phyloP scores from a whole-genome alignment of 2,797 vertebrate species.

The Acridotheres tristis region DNA sequence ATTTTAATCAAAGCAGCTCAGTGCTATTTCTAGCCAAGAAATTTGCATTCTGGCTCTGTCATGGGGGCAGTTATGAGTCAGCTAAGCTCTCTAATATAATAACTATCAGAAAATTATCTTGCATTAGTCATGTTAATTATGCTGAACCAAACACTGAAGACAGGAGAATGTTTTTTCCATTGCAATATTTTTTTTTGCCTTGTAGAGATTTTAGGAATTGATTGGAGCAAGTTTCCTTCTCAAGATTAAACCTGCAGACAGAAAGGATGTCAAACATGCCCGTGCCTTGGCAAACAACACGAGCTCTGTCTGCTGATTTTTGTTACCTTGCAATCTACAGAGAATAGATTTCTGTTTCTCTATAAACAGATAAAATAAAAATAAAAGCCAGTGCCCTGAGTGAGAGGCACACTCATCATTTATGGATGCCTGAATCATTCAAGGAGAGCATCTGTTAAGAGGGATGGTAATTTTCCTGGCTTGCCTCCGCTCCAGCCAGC shows the following conservation, averaged over 20 bases:
- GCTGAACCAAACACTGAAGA: constrained; percentile 69
- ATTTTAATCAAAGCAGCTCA: constrained; percentile 73
- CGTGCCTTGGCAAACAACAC: neutral
- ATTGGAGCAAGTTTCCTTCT: constrained; percentile 46
- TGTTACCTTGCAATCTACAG: neutral
- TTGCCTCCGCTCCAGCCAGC: neutral
- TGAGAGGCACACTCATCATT: neutral
- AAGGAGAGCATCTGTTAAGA: neutral
- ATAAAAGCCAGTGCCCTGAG: neutral
- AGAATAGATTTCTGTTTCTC: neutral
- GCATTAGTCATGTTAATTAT: constrained; percentile 81
- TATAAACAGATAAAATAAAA: neutral
- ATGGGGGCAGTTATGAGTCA: constrained; percentile 72
- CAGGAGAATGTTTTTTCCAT: constrained; percentile 69
- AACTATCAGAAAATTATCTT: constrained; percentile 75
- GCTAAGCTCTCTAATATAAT: constrained; percentile 75
- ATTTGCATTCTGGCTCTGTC: constrained; percentile 74
- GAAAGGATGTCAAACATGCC: neutral
- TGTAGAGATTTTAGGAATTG: constrained; percentile 61
- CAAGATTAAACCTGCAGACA: constrained; percentile 36
- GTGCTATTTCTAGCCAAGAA: constrained; percentile 43
- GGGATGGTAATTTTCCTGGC: neutral
- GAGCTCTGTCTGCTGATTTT: neutral
- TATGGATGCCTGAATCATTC: neutral
- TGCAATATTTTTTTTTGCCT: constrained; percentile 49